Evolutionary conservation across 2,113 vertebrate genomes (phyloP).

Genomic region (Zapornia atra): DNA sequence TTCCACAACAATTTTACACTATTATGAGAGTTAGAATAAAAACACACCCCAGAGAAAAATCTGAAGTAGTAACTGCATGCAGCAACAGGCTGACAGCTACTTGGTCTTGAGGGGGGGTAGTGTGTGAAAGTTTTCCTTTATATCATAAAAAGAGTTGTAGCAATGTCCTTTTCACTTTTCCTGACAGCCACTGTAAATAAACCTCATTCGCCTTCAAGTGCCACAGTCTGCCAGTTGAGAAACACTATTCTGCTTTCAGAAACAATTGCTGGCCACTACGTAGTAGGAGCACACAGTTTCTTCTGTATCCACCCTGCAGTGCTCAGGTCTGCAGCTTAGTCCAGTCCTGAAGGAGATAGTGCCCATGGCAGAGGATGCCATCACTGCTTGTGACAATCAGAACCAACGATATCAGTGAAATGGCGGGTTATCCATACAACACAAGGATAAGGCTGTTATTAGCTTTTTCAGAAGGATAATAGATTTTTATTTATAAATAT

Average conservation of each 20-base stretch:
- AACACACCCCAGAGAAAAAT: background rate
- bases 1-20: background rate
- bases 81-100: background rate
- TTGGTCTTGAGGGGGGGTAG: background rate
- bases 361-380: background rate
- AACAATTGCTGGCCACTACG: background rate
- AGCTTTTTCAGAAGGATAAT: background rate
- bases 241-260: background rate
- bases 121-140: background rate
- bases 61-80: background rate
- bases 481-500: background rate
- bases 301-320: background rate
- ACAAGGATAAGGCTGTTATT: rapidly evolving
- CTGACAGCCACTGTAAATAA: background rate
- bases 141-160: background rate
- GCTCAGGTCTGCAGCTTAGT: background rate
- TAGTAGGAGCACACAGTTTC: background rate
- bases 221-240: background rate
- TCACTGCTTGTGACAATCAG: background rate
- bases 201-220: background rate
- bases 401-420: background rate
- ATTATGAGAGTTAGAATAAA: background rate
- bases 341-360: background rate
- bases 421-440: background rate
- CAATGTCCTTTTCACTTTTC: background rate